A percentile compares a stretch with the other conserved stretches of the same genome.
Conservation (phyloP, 2,113 vertebrate genomes). For the Nyctibius bracteatus region DNA sequence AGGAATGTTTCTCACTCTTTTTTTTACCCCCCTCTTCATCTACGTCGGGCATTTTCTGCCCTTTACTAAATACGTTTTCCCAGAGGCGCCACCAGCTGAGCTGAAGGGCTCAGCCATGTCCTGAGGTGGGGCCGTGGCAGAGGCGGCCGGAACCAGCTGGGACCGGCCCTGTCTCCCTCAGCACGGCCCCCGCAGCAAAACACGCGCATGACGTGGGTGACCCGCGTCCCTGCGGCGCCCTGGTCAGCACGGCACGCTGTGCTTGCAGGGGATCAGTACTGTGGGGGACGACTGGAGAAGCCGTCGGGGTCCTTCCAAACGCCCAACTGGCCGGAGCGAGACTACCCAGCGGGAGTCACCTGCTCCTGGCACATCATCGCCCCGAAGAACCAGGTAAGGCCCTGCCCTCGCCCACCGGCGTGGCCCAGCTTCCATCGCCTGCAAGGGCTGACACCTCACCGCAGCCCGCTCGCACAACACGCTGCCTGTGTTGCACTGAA, state of each 20-base stretch:
- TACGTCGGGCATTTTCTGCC: not conserved
- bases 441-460: fast-evolving
- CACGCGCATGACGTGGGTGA: fast-evolving
- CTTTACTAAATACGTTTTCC: not conserved
- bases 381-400: slow-evolving; percentile 89
- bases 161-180: fast-evolving
- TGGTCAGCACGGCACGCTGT: not conserved
- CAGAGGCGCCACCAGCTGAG: not conserved
- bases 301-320: slow-evolving; percentile 89
- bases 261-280: slow-evolving; percentile 93
- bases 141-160: fast-evolving
- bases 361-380: slow-evolving; percentile 96
- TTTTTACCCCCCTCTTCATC: not conserved
- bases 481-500: fast-evolving
- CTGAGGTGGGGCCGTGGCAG: not conserved
- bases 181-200: not conserved
- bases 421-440: not conserved
- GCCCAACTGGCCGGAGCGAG: slow-evolving; percentile 96
- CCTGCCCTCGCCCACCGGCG: fast-evolving
- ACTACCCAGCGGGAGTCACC: slow-evolving; percentile 94
- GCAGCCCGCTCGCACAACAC: fast-evolving
- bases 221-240: fast-evolving
- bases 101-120: not conserved
- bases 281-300: slow-evolving; percentile 89
- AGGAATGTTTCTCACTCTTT: not conserved